phyloP scores from a whole-genome alignment of 2,888 invertebrate species.

The Phymatocera aterrima region DNA sequence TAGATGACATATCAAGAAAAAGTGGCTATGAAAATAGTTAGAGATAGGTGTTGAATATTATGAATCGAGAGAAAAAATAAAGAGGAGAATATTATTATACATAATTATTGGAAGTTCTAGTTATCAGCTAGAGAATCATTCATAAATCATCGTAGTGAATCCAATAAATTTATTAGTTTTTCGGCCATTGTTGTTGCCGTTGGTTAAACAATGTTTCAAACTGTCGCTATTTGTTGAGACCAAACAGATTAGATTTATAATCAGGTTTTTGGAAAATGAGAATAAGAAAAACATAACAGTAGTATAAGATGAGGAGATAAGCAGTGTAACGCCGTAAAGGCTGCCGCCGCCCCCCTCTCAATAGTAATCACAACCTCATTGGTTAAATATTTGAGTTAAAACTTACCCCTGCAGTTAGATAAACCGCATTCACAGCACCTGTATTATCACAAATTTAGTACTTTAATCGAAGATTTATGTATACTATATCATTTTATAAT shows the following conservation, averaged over 20 bases:
- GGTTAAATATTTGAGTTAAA: too few species aligned
- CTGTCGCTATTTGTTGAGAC: too few species aligned
- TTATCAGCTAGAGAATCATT: background rate
- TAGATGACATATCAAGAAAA: background rate
- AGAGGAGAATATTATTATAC: background rate
- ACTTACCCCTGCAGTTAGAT: too few species aligned
- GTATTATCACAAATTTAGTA: conserved; percentile 41
- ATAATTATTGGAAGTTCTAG: background rate
- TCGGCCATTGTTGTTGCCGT: conserved; percentile 68
- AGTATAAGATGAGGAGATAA: too few species aligned
- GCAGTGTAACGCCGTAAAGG: too few species aligned
- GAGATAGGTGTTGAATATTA: background rate
- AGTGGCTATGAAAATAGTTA: too few species aligned
- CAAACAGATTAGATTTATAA: too few species aligned
- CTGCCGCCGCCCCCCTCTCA: too few species aligned
- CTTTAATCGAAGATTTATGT: conserved; percentile 50
- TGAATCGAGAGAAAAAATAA: background rate
- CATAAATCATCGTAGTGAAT: too few species aligned
- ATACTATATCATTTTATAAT: conserved; percentile 52
- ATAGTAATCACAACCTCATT: too few species aligned
- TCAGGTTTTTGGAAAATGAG: too few species aligned
- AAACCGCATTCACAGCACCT: conserved; percentile 49
- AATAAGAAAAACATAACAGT: too few species aligned
- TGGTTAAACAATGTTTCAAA: conserved; percentile 50
- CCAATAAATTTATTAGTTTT: conserved; percentile 40